Evolutionary conservation across 2,888 invertebrate genomes (phyloP).

Genomic region (Bombylius discolor): DNA sequence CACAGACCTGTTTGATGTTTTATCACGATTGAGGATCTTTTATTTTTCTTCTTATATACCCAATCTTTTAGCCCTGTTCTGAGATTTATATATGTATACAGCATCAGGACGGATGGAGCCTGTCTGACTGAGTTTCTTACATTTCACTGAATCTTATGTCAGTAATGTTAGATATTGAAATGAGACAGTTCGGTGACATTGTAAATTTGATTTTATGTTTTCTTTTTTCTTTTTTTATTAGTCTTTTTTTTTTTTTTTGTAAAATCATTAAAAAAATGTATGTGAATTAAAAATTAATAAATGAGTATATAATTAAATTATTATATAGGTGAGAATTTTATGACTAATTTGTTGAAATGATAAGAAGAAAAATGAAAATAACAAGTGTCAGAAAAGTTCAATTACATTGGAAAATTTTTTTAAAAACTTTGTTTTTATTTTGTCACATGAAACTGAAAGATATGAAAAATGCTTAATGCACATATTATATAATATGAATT

Average conservation of each 20-base stretch:
- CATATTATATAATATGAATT: too few species aligned
- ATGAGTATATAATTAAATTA: background rate
- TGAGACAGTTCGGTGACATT: background rate
- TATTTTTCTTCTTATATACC: background rate
- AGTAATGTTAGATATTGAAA: background rate
- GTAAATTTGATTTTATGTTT: background rate
- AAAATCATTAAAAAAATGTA: too few species aligned
- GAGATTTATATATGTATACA: background rate
- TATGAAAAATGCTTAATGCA: too few species aligned
- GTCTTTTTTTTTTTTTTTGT: too few species aligned
- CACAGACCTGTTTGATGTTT: slow-evolving; percentile 22
- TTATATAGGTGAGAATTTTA: background rate
- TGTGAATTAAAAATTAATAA: background rate
- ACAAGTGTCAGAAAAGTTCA: too few species aligned
- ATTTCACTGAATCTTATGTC: background rate
- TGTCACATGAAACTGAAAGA: too few species aligned
- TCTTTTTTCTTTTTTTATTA: too few species aligned
- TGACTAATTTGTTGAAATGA: too few species aligned
- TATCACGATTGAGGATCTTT: slow-evolving; percentile 17
- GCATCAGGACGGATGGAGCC: slow-evolving; percentile 6
- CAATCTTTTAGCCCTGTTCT: background rate
- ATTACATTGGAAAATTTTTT: too few species aligned
- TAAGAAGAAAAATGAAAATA: too few species aligned
- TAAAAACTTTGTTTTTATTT: too few species aligned
- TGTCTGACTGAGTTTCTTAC: slow-evolving; percentile 6